Conservation (phyloP, 2,113 vertebrate genomes). For the Toxotes jaculatrix region DNA sequence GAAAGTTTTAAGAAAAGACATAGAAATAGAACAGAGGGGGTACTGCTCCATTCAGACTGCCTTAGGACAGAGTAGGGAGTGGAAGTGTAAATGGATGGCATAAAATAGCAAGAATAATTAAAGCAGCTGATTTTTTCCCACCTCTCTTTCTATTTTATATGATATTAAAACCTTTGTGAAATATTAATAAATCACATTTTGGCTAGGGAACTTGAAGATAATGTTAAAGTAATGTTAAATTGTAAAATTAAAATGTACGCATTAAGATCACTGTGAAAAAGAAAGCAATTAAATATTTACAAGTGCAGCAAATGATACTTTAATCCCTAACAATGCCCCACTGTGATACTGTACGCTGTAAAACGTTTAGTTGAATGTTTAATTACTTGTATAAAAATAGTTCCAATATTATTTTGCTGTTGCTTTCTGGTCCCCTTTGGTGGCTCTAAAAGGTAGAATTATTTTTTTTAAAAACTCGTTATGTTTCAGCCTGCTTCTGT, state of each 20-base stretch:
- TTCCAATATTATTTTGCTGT: neutral
- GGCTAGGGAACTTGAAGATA: neutral
- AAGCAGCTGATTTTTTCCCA: conserved; percentile 9
- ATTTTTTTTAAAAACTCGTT: neutral
- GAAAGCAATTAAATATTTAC: conserved; percentile 18
- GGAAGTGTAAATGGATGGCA: conserved; percentile 9
- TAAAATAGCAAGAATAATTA: conserved; percentile 55
- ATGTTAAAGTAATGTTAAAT: neutral
- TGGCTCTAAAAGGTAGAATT: neutral
- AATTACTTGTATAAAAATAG: neutral
- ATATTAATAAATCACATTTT: conserved; percentile 62
- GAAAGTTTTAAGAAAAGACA: conserved; percentile 63
- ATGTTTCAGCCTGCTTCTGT: neutral
- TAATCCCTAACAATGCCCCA: neutral
- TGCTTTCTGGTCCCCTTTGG: neutral
- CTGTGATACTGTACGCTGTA: neutral
- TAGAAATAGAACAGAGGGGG: conserved; percentile 50
- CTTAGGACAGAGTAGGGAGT: conserved; percentile 49
- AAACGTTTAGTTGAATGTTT: neutral
- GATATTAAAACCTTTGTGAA: conserved; percentile 60
- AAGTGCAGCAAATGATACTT: neutral
- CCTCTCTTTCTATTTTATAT: conserved; percentile 29
- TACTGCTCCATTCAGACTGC: conserved; percentile 47
- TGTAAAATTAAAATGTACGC: conserved; percentile 15
- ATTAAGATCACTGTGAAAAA: neutral